phyloP scores from a whole-genome alignment of 2,113 vertebrate species.

The Hystrix brachyura region DNA sequence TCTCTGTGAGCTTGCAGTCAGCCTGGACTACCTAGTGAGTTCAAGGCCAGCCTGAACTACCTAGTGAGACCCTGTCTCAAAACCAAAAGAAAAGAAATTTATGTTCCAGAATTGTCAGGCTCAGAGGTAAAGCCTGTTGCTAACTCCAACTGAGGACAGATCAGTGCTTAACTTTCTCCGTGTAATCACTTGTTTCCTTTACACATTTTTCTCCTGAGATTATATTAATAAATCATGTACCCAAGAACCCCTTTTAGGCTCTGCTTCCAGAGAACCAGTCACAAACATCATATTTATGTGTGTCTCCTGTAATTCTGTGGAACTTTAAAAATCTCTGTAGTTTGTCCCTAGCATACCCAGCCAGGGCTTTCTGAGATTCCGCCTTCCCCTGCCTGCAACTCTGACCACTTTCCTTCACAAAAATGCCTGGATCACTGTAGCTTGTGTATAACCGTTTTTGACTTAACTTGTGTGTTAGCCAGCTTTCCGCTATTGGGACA shows the following conservation, averaged over 20 bases:
- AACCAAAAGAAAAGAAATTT: neutral
- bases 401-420: neutral
- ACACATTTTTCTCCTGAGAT: neutral
- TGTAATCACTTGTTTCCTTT: no score
- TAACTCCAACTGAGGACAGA: neutral
- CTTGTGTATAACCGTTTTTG: neutral
- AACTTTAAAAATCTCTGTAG: neutral
- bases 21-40: neutral
- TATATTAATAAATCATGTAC: neutral
- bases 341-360: neutral
- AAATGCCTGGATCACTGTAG: neutral
- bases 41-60: no score
- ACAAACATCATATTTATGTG: neutral
- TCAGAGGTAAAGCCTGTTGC: neutral
- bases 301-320: neutral
- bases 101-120: neutral
- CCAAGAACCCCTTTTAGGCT: neutral
- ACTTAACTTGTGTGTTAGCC: neutral
- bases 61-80: neutral
- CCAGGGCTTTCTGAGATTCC: neutral
- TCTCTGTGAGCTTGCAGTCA: neutral
- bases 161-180: neutral
- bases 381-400: neutral
- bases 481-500: neutral
- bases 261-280: neutral